Base-by-base conservation (phyloP, 2,113 vertebrate species). In the Nothocercus nigrocapillus region DNA sequence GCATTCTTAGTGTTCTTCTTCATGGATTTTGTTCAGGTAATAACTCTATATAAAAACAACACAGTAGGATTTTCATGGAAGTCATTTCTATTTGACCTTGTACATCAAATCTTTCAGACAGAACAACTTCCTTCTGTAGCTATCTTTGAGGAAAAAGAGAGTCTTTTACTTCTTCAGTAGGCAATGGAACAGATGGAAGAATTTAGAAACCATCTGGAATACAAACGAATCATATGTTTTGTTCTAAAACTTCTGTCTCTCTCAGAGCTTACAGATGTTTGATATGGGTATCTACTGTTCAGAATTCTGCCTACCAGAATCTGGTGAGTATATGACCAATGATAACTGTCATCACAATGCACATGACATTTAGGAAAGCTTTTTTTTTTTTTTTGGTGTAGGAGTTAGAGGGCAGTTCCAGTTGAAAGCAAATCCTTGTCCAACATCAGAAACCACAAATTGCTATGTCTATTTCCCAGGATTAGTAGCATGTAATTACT, bases 401-500 rank as follows among this genome's bases (percentile, higher is more conserved):
- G 67, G 13, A 59, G 40, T 76, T 2, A 75, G 17, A 76, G 53
- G 64, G 45, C 75, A 88, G 27, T 72, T 88, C 42, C 88, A 93
- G 88, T 72, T 61, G 90, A 96, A 93, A 75, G 47, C 58, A 92
- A 88, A 86, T 51, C 34, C 30, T 92, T 84, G 59, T 83, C 68
- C 84, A 91, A 47, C 80, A 83, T 83, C 81, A 85, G 53, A 58
- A 96, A 90, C 94, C 95, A 86, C 95, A 94, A 95, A 97, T 84
- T 96, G 44, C 62, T 63, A 77, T n/a, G 47, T 94, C 76, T 93
- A 10, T 40, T 92, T 96, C 79, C 88, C 83, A 92, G 58, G 80
- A 96, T 96, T 96, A 96, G 95, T 21, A 97, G 58, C 17, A 66
- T 96, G 66, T 75, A 94, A 96, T 97, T 96, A 95, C 83, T 90